These are phyloP conservation scores for Melanerpes formicivorus DNA, from an alignment of 2,113 vertebrate genomes.

Conservation along the genomic window DNA sequence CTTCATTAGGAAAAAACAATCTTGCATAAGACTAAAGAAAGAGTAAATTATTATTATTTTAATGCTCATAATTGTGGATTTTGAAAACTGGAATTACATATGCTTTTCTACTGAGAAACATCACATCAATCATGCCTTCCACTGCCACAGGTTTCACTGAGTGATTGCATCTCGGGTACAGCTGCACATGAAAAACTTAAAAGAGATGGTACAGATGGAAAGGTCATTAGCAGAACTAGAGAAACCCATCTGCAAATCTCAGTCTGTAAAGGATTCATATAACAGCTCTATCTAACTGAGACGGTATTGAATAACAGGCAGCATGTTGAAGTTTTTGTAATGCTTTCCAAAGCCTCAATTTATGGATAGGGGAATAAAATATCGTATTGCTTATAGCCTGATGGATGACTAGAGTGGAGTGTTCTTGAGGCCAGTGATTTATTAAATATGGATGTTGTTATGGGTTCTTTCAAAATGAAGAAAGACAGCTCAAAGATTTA, in stretches of 20 bases:
- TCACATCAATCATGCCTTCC: not conserved
- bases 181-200: not conserved
- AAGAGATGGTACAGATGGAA: slow-evolving; percentile 6
- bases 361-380: not conserved
- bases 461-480: not conserved
- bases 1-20: not conserved
- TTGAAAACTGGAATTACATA: not conserved
- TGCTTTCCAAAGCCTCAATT: slow-evolving; percentile 45
- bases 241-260: slow-evolving; percentile 40
- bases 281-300: slow-evolving; percentile 29
- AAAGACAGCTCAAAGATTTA: not conserved
- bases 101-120: not conserved
- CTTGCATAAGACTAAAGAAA: not conserved
- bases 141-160: not conserved
- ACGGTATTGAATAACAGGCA: slow-evolving; percentile 1
- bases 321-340: slow-evolving; percentile 23
- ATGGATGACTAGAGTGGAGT: not conserved
- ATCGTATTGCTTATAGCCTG: not conserved
- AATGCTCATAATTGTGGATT: not conserved
- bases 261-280: slow-evolving; percentile 29
- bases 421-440: not conserved
- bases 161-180: not conserved
- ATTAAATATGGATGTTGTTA: not conserved
- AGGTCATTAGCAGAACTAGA: slow-evolving; percentile 15
- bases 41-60: not conserved